phyloP scores from a whole-genome alignment of 2,888 invertebrate genomes.

The Trachelus tabidus region DNA sequence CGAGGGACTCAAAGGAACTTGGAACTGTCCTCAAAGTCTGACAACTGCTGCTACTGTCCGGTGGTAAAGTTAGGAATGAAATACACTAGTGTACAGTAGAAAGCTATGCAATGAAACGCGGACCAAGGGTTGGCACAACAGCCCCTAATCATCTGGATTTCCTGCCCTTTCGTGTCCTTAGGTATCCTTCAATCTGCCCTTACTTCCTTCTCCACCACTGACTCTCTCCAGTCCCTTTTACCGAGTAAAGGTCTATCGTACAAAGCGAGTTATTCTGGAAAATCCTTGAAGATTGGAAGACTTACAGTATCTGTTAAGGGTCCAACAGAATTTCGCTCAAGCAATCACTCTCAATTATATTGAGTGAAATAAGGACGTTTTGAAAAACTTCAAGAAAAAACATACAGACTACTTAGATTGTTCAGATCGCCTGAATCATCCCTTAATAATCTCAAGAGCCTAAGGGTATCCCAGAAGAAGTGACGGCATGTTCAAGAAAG shows the following conservation, averaged over 20 bases:
- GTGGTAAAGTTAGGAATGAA: background rate
- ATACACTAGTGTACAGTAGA: background rate
- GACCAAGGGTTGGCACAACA: slow-evolving; percentile 26
- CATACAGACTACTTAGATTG: background rate
- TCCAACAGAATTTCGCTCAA: background rate
- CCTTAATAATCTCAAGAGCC: background rate
- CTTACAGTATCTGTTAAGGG: background rate
- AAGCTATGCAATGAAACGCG: background rate
- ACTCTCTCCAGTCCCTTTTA: background rate
- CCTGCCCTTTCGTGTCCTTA: background rate
- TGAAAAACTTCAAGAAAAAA: background rate
- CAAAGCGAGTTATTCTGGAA: background rate
- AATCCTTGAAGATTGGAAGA: background rate
- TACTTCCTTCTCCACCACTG: background rate
- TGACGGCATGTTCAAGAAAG: background rate
- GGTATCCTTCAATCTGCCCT: background rate
- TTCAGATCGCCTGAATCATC: background rate
- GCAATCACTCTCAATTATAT: background rate
- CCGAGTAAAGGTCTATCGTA: background rate
- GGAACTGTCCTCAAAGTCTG: background rate
- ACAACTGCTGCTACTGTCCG: background rate
- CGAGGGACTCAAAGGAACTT: background rate
- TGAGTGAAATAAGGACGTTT: background rate
- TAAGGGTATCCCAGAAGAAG: background rate
- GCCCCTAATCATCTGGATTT: slow-evolving; percentile 42